Percentiles rank a stretch among this genome's conserved stretches.
phyloP scores from a whole-genome alignment of 2,888 invertebrate genomes.

The Blomia tropicalis region DNA sequence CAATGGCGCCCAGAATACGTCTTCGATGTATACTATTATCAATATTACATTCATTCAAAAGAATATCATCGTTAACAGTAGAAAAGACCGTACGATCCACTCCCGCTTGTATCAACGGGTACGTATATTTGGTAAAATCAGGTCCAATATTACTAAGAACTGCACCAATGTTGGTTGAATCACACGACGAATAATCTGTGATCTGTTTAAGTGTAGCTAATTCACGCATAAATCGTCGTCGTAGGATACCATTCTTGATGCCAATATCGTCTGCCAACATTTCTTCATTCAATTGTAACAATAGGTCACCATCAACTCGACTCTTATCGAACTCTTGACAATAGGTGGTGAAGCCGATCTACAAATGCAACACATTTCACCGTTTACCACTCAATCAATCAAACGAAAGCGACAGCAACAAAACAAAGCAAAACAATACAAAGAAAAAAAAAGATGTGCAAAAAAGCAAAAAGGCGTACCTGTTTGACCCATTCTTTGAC shows the following conservation, averaged over 20 bases:
- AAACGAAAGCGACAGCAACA: constrained; percentile 10
- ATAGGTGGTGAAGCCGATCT: constrained; percentile 74
- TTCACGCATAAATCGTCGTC: constrained; percentile 80
- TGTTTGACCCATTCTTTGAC: constrained; percentile 96
- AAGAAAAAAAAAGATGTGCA: too few species aligned
- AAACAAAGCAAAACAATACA: constrained; percentile 21
- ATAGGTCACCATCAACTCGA: constrained; percentile 86
- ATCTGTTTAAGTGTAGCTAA: constrained; percentile 79
- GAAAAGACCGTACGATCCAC: constrained; percentile 76
- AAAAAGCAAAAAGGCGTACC: constrained; percentile 32
- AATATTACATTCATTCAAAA: constrained; percentile 75
- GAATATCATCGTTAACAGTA: constrained; percentile 68
- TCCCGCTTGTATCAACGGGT: constrained; percentile 85
- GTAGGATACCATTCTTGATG: constrained; percentile 75
- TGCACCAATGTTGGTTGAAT: constrained; percentile 70
- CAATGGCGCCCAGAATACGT: constrained; percentile 44
- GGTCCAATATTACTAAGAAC: constrained; percentile 65
- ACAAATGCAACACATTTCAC: constrained; percentile 25
- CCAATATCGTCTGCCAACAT: constrained; percentile 84
- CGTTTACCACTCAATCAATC: neutral
- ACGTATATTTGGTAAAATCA: constrained; percentile 89
- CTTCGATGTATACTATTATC: constrained; percentile 83
- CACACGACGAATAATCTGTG: constrained; percentile 88
- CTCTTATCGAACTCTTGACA: constrained; percentile 69
- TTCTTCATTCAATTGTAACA: constrained; percentile 75